Evolutionary conservation across 2,797 vertebrate genomes (phyloP), one percentile per base, ranked within the genome.

Genomic region (Melanotaenia trifasciata): DNA sequence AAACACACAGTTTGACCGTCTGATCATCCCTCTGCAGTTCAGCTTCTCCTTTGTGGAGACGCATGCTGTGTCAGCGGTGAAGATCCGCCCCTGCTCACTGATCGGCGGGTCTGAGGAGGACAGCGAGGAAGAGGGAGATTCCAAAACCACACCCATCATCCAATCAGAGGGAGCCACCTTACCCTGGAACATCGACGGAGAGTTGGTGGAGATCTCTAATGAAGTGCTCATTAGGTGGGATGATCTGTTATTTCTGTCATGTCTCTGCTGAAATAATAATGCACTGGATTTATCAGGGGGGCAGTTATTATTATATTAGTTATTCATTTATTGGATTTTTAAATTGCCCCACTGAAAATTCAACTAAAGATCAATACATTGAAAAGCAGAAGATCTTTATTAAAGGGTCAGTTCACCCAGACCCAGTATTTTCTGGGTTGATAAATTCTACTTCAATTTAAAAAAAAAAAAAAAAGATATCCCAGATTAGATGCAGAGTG

Each of bases 181-280:
- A 36, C 96, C 95, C 64, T 98, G 97, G 98, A 99, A 98, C 85
- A 94, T 99, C 28, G 98, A 99, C 18, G 98, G 98, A 47, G 96
- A 99, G 82, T 94, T 99, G 85, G 88, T 98, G 88, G 94, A 96
- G 89, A 94, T 91, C 6, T 56, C 94, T 4, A 94, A 94, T 11
- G 96, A 97, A 80, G 92, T 98, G 70, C 92, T 96, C 0, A 43
- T 98, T 80, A 95, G 95, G 96, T 98, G 90, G 7, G 35, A 45
- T 0, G 3, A 2, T 24, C 13, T 32, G 1, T 30, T 43, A 1
- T 33, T 35, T 43, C 26, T 56, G 16, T 32, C 54, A 8, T 7
- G 26, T 30, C 6, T 56, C 6, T 16, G 14, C 26, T 30, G 26
- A 18, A 30, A 56, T 32, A 26, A 8, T 16, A 32, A 16, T 33